phyloP scores from a whole-genome alignment of 1,140 invertebrate genomes.

The Drosophila mojavensis region DNA sequence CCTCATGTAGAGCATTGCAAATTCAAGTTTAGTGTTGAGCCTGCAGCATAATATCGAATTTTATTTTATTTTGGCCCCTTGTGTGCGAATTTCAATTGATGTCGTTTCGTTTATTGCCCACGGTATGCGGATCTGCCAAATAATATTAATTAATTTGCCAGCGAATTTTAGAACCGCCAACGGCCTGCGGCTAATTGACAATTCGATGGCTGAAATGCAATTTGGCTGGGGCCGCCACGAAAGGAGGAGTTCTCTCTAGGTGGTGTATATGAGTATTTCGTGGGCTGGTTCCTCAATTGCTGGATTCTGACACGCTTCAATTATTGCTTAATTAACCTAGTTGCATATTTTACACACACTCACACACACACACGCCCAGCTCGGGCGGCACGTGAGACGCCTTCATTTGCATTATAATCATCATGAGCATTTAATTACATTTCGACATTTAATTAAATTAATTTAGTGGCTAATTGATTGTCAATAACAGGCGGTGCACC shows the following conservation, averaged over 20 bases:
- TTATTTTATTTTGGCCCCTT: not conserved
- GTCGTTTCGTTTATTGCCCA: conserved; percentile 43
- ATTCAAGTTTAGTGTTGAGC: not conserved
- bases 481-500: conserved; percentile 49
- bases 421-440: conserved; percentile 74
- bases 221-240: conserved; percentile 40
- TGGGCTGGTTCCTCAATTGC: conserved; percentile 11
- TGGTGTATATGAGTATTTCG: not conserved
- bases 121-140: conserved; percentile 52
- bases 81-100: conserved; percentile 68
- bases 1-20: not conserved
- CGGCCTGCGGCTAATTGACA: conserved; percentile 64
- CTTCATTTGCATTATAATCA: conserved; percentile 65
- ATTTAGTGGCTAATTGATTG: conserved; percentile 70
- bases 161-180: conserved; percentile 58
- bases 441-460: conserved; percentile 80
- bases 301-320: conserved; percentile 57
- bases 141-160: conserved; percentile 75
- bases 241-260: not conserved
- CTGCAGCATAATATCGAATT: not conserved
- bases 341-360: conserved; percentile 69
- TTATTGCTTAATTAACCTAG: conserved; percentile 78
- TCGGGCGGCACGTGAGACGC: conserved; percentile 46
- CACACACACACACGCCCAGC: conserved; percentile 6
- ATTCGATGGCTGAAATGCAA: conserved; percentile 68